These are phyloP conservation scores for Platalea minor DNA, from an alignment of 2,797 vertebrate species.

Conservation along the genomic window DNA sequence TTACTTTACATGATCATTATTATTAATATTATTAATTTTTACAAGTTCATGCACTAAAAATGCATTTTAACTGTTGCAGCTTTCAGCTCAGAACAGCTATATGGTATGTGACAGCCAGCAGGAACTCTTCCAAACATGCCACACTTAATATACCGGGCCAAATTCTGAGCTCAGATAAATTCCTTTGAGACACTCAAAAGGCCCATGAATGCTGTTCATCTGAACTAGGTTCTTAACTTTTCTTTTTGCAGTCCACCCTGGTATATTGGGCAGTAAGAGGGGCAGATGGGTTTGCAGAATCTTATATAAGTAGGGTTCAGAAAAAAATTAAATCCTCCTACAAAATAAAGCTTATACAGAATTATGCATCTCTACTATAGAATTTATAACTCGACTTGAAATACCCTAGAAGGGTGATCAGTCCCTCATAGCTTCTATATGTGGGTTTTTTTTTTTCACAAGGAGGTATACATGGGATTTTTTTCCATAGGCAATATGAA, in stretches of 20 bases:
- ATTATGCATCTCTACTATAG: background rate
- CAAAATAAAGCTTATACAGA: background rate
- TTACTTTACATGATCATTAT: background rate
- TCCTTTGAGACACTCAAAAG: background rate
- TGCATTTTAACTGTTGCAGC: background rate
- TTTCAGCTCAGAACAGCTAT: background rate
- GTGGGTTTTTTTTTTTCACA: background rate
- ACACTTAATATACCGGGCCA: background rate
- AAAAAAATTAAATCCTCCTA: background rate
- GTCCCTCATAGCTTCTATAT: background rate
- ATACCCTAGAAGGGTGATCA: background rate
- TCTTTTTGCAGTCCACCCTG: background rate
- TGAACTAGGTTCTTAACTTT: background rate
- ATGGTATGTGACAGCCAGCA: background rate
- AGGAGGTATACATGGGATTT: background rate
- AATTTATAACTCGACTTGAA: background rate
- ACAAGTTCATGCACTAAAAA: background rate
- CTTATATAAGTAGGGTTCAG: fast-evolving
- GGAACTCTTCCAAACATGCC: background rate
- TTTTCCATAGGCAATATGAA: background rate
- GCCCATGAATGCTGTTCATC: background rate
- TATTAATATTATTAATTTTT: background rate
- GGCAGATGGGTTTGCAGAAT: background rate
- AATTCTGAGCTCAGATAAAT: background rate
- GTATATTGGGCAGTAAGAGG: background rate